Evolutionary conservation across 2,797 vertebrate species (phyloP), one percentile per base, ranked within the genome.

Genomic region (Setipinna tenuifilis): DNA sequence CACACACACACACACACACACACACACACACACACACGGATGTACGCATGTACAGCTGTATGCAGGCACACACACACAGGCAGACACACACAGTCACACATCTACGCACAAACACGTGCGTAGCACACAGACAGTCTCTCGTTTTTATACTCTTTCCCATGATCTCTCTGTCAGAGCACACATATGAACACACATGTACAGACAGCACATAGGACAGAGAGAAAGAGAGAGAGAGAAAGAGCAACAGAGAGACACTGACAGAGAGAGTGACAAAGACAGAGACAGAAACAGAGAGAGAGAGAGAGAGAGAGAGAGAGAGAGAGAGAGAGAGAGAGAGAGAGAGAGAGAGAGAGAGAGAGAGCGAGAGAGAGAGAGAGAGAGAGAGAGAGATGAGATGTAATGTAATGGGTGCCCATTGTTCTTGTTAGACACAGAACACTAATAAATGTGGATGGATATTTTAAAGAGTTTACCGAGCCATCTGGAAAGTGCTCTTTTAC

Each of bases 401-500:
- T 44, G 6, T 16, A 35, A 7, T 17, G 68, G 68, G 25, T 21
- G 35, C 31, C 35, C 17, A 44, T 41, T 78, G 71, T 78, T 78
- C 71, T 44, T 2, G 71, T 44, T 78, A 41, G 71, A 19, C 35
- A 44, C 31, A 78, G 31, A 78, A 21, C 71, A 78, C 35, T 78
- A 78, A 78, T 78, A 41, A 44, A 78, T 21, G 71, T 78, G 31
- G 71, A 41, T 44, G 71, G 10, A 75, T 75, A 75, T 78, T 78
- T 44, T 44, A 75, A 75, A 75, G 65, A 71, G 68, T 28, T 75
- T 75, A 75, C 31, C 17, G 28, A 75, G 68, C 68, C 68, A 75
- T 75, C 68, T 75, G 68, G 68, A 75, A 35, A 17, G 68, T 6
- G 31, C 14, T 16, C 68, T 31, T 71, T 71, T 71, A 11, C 11